These are phyloP conservation scores for Eulemur rubriventer DNA, from an alignment of 2,797 vertebrate species.

Conservation along the genomic window DNA sequence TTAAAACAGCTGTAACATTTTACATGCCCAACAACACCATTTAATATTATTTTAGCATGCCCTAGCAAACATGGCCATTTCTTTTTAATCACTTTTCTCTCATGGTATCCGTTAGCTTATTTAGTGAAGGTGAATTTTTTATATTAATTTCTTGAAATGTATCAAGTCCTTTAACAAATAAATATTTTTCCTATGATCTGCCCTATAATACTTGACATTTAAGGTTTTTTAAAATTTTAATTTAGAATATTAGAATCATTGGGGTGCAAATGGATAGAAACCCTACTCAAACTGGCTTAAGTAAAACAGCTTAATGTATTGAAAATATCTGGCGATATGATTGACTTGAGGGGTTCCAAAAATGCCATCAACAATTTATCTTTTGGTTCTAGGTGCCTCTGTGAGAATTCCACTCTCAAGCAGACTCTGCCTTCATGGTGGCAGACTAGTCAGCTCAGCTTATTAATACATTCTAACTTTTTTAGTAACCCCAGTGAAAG, in stretches of 20 bases:
- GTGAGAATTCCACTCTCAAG: not conserved
- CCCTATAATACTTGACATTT: not conserved
- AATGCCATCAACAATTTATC: not conserved
- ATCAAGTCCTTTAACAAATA: conserved; percentile 36
- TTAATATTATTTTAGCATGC: conserved; percentile 4
- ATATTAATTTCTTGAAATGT: conserved; percentile 38
- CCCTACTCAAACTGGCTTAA: not conserved
- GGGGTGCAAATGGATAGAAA: not conserved
- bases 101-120: not conserved
- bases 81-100: conserved; percentile 14
- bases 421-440: not conserved
- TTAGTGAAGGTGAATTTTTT: not conserved
- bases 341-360: not conserved
- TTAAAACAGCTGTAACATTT: not conserved
- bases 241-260: not conserved
- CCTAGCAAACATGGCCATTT: not conserved
- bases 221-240: not conserved
- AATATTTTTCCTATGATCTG: not conserved
- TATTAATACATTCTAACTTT: not conserved
- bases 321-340: not conserved
- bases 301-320: not conserved
- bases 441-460: not conserved
- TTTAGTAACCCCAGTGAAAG: not conserved
- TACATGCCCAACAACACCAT: not conserved
- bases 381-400: not conserved